Evolutionary conservation across 2,113 vertebrate species (phyloP), one percentile per base, ranked within the genome.

Genomic region (Notiomystis cincta): DNA sequence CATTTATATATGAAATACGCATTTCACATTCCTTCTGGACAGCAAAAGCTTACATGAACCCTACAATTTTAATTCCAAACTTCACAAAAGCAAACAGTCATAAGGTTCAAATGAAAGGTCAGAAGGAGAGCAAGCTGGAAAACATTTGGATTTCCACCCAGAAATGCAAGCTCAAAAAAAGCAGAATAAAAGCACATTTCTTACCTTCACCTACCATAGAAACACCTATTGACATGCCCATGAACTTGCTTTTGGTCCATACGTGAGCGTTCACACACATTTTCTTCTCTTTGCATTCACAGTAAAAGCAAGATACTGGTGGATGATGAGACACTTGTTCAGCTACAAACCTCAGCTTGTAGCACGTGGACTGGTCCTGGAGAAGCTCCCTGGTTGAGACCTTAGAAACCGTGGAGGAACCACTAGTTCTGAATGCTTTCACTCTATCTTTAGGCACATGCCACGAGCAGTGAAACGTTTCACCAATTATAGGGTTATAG

Each of bases 231-330:
- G 99, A 99, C 99, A 99, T 99, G 75, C 99, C 99, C 99, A 99
- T 98, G 97, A 99, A 99, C 98, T 99, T 99, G 99, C 99, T 99
- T 97, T 99, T 99, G 98, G 99, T 99, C 99, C 99, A 99, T 8
- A 99, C 98, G 1, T 99, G 99, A 40, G 99, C 98, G 71, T 98
- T 99, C 92, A 99, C 98, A 11, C 99, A 99, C 97, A 99, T 98
- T 77, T 97, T 98, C 98, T 98, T 98, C 97, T 99, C 99, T 73
- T 98, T 98, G 97, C 99, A 99, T 97, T 99, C 99, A 42, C 99
- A 99, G 97, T 99, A 99, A 98, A 99, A 99, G 96, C 98, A 99
- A 2, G 99, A 99, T 84, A 99, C 98, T 0, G 99, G 99, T 0
- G 99, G 99, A 65, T 99, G 99, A 76, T 99, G 99, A 85, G 99